Conservation (phyloP, 37 sponge, comb jelly and placozoan species). For the Spongilla lacustris region DNA sequence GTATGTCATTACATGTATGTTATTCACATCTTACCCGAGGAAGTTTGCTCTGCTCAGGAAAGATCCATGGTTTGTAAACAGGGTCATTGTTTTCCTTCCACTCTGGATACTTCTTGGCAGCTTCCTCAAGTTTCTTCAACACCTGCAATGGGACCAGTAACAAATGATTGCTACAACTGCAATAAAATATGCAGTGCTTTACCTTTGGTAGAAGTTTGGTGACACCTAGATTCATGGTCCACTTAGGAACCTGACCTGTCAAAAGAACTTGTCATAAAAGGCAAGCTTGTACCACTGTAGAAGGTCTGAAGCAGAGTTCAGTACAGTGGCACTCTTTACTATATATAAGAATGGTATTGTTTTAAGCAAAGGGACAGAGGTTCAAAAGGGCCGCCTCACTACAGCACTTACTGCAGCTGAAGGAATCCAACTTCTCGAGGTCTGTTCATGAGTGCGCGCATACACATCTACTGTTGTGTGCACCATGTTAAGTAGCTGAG, state of each 20-base stretch:
- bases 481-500: too few relatives aligned
- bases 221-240: slow-evolving; percentile 40
- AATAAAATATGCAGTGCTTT: not conserved
- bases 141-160: slow-evolving; percentile 18
- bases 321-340: too few relatives aligned
- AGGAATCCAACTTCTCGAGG: too few relatives aligned
- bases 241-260: slow-evolving; percentile 40
- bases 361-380: too few relatives aligned
- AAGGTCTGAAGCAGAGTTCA: too few relatives aligned
- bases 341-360: too few relatives aligned
- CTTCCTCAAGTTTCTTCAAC: slow-evolving; percentile 46
- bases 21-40: slow-evolving; percentile 6
- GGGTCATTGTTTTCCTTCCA: slow-evolving; percentile 74
- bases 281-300: not conserved
- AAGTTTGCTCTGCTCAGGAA: slow-evolving; percentile 50
- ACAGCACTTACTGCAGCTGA: too few relatives aligned
- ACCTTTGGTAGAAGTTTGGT: slow-evolving; percentile 38
- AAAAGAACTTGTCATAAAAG: not conserved
- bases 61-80: slow-evolving; percentile 64
- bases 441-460: too few relatives aligned
- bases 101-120: slow-evolving; percentile 43
- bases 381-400: too few relatives aligned
- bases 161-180: not conserved
- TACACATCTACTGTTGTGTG: too few relatives aligned
- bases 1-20: not conserved